A percentile compares a stretch with the other conserved stretches of the same genome.
Conservation (phyloP, 2,113 vertebrate genomes). For the Nymphicus hollandicus region DNA sequence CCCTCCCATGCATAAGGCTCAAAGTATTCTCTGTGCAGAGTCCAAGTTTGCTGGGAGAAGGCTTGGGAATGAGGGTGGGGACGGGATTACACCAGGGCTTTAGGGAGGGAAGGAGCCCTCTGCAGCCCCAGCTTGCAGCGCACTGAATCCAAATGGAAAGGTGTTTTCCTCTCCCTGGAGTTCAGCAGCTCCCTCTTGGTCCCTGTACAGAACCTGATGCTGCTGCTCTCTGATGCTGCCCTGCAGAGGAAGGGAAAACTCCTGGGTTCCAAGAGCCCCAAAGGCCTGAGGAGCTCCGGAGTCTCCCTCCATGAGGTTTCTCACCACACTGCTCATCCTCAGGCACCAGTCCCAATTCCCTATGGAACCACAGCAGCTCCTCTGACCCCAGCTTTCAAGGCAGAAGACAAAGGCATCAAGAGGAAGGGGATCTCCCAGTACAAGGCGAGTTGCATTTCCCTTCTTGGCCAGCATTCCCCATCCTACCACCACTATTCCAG, state of each 20-base stretch:
- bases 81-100: background rate
- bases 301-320: background rate
- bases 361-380: background rate
- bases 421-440: background rate
- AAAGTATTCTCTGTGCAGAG: background rate
- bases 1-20: background rate
- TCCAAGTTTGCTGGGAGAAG: conserved; percentile 11
- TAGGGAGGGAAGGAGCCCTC: background rate
- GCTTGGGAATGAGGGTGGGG: background rate
- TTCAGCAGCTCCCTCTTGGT: background rate
- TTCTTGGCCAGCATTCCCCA: background rate
- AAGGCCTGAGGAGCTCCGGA: no score
- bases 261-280: background rate
- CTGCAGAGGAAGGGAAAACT: background rate
- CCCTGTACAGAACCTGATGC: background rate
- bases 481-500: background rate
- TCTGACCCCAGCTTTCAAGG: background rate
- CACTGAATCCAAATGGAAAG: fast-evolving
- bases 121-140: background rate
- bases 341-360: background rate
- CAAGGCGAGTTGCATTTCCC: fast-evolving
- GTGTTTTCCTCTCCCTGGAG: background rate
- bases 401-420: background rate
- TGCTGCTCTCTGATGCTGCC: background rate
- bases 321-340: background rate